Conservation (phyloP, 2,113 vertebrate species). For the Laticauda laticaudata region DNA sequence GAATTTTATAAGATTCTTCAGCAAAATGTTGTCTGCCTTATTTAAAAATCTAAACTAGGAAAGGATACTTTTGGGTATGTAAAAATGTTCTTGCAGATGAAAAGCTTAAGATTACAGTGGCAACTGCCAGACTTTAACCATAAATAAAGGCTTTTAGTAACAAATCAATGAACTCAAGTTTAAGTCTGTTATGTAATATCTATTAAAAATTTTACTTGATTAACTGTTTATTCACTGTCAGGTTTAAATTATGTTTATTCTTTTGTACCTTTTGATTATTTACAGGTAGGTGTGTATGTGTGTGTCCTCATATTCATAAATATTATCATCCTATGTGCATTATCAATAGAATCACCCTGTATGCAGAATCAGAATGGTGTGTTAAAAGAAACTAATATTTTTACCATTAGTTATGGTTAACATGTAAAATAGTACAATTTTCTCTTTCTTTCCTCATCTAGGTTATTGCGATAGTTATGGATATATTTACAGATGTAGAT, state of each 20-base stretch:
- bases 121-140: not conserved
- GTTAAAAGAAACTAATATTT: not conserved
- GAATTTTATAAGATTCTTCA: not conserved
- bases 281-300: not conserved
- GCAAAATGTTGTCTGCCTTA: not conserved
- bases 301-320: not conserved
- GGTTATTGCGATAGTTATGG: conserved; percentile 95
- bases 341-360: not conserved
- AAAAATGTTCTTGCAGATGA: not conserved
- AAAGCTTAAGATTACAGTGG: not conserved
- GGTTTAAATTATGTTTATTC: not conserved
- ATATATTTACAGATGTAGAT: conserved; percentile 92
- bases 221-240: not conserved
- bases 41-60: not conserved
- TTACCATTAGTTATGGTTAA: not conserved
- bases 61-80: not conserved
- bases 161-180: not conserved
- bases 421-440: conserved; percentile 32
- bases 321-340: not conserved
- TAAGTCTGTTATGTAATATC: not conserved
- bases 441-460: conserved; percentile 63
- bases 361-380: not conserved
- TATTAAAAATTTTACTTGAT: not conserved
- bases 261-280: not conserved
- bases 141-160: not conserved